These are phyloP conservation scores for Vimba vimba DNA, from an alignment of 2,113 vertebrate genomes.

Conservation along the genomic window DNA sequence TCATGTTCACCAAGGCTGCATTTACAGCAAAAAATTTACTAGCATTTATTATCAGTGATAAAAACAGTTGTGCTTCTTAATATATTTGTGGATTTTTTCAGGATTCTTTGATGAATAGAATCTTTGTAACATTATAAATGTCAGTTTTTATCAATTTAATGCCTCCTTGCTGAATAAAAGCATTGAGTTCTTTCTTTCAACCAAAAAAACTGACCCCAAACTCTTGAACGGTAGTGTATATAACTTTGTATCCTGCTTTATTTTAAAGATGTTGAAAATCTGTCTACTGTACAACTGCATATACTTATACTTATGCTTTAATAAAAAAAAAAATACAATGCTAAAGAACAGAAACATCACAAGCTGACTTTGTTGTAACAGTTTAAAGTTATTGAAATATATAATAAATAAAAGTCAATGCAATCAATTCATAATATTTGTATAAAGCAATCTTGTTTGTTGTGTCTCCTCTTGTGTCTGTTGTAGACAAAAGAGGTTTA, in stretches of 20 bases:
- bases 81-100: too few relatives aligned
- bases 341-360: not conserved
- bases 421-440: too few relatives aligned
- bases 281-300: not conserved
- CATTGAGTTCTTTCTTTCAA: not conserved
- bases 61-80: not conserved
- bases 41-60: not conserved
- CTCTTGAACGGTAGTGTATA: not conserved
- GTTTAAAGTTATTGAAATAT: not conserved
- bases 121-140: not conserved
- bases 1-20: not conserved
- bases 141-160: not conserved
- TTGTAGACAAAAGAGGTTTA: not conserved
- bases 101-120: not conserved
- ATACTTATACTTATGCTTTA: not conserved
- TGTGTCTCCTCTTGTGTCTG: not conserved
- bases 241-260: not conserved
- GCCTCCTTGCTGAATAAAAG: not conserved
- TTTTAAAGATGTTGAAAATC: not conserved
- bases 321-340: not conserved
- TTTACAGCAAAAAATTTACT: not conserved
- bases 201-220: not conserved
- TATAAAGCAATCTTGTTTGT: not conserved
- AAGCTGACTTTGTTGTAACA: not conserved
- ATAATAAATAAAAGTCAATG: not conserved